Conservation (phyloP, 2,888 invertebrate species). For the Agrochola litura region DNA sequence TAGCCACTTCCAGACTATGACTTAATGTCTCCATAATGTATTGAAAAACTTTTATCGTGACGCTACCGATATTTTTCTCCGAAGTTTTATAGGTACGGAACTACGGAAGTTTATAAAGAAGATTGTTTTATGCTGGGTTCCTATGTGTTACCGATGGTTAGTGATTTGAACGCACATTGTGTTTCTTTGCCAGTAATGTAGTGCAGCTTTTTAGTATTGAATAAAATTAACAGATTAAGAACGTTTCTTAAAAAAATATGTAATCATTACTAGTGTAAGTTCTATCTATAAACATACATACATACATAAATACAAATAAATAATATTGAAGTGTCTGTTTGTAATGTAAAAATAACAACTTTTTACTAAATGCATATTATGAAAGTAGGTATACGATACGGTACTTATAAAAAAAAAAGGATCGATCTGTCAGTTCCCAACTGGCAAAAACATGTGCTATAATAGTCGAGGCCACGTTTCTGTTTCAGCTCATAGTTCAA, state of each 20-base stretch:
- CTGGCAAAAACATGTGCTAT: too few species aligned
- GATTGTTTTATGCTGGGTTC: slow-evolving; percentile 1
- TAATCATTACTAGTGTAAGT: too few species aligned
- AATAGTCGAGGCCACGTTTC: too few species aligned
- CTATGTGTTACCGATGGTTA: background rate
- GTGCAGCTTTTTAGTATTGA: background rate
- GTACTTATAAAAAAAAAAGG: too few species aligned
- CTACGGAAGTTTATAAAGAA: slow-evolving; percentile 13
- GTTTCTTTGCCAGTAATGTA: background rate
- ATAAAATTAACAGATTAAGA: background rate
- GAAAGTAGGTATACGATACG: too few species aligned
- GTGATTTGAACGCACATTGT: background rate
- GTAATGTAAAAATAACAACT: too few species aligned
- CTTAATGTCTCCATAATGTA: slow-evolving; percentile 51
- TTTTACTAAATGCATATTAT: too few species aligned
- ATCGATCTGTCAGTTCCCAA: too few species aligned
- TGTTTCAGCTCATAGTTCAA: too few species aligned
- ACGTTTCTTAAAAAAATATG: background rate
- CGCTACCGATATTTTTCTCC: slow-evolving; percentile 29
- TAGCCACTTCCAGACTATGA: slow-evolving; percentile 28
- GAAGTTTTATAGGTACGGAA: slow-evolving; percentile 14
- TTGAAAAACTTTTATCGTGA: slow-evolving; percentile 32
- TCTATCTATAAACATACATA: too few species aligned
- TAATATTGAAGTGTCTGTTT: too few species aligned
- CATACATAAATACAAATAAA: too few species aligned